Evolutionary conservation across 2,797 vertebrate species (phyloP).

Genomic region (Urocyon cinereoargenteus): DNA sequence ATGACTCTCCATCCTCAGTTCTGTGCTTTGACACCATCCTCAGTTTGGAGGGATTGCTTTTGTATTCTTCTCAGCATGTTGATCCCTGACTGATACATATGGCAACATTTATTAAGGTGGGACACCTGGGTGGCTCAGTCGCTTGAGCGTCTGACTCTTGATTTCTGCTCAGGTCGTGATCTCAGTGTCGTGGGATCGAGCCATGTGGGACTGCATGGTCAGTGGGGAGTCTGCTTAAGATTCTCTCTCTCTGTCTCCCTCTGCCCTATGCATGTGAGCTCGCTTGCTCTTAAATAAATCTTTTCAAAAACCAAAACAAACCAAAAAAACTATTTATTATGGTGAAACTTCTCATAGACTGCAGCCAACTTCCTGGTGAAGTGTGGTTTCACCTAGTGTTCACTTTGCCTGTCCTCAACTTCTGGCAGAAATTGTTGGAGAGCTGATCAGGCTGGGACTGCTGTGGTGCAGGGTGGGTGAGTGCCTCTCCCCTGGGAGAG

Average conservation of each 20-base stretch:
- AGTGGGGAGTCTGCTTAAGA: background rate
- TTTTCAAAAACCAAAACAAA: background rate
- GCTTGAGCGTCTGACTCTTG: background rate
- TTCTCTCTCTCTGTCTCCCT: background rate
- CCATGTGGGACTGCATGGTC: too few relatives aligned
- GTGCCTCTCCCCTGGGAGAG: background rate
- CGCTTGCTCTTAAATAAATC: background rate
- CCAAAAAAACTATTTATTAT: background rate
- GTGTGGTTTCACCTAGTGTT: background rate
- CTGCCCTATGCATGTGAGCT: too few relatives aligned
- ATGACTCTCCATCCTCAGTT: too few relatives aligned
- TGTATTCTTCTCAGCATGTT: background rate
- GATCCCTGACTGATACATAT: background rate
- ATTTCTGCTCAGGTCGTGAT: background rate
- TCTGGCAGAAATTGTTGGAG: background rate
- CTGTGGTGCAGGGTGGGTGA: background rate
- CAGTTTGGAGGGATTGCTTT: background rate
- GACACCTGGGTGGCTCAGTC: background rate
- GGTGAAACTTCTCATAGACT: background rate
- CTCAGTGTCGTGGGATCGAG: background rate
- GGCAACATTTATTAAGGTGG: background rate
- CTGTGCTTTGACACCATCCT: background rate
- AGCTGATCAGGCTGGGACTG: fast-evolving
- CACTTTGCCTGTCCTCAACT: background rate
- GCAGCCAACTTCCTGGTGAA: background rate